Evolutionary conservation across 2,113 vertebrate genomes (phyloP), one percentile per base, ranked within the genome.

Genomic region (Brachyhypopomus occidentalis): DNA sequence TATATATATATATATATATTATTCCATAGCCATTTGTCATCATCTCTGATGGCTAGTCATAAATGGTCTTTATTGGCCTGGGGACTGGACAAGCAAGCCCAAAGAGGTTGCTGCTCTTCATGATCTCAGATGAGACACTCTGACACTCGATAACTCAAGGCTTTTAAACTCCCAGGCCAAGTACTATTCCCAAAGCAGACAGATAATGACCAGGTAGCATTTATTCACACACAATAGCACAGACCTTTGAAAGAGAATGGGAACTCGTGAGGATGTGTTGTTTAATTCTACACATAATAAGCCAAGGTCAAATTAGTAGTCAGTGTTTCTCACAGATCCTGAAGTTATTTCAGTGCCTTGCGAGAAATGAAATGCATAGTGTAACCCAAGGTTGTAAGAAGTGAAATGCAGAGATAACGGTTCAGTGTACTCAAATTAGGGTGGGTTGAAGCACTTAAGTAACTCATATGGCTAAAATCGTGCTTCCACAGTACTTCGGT

Each of bases 1-100:
- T n/a, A n/a, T n/a, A n/a, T n/a, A n/a, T 48, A 48, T 63, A 22
- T 25, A 25, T 63, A 25, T 16, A n/a, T 78, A 72, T 56, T 67
- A 77, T 82, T 86, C 82, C 59, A 59, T 36, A 80, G 45, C 64
- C 62, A 81, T 83, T 81, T 85, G 72, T 81, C n/a, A 25, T 38
- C 27, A 76, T 84, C 75, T 19, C 25, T 78, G 52, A 66, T 63
- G 14, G 17, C 22, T 72, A 72, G 70, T 45, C 58, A 60, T 75
- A 63, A 82, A 75, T n/a, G 60, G 45, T 72, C 72, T 64, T 78
- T 79, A 83, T 69, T 76, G 77, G 36, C 74, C 4, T 67, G 59
- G 45, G 45, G 16, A 60, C 79, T 2, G 27, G 64, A 0, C 69
- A 66, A 27, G 58, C 48, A 8, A 73, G 55, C 66, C 63, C 59